Conservation (phyloP, 2,888 invertebrate genomes). For the Mesoligia furuncula region DNA sequence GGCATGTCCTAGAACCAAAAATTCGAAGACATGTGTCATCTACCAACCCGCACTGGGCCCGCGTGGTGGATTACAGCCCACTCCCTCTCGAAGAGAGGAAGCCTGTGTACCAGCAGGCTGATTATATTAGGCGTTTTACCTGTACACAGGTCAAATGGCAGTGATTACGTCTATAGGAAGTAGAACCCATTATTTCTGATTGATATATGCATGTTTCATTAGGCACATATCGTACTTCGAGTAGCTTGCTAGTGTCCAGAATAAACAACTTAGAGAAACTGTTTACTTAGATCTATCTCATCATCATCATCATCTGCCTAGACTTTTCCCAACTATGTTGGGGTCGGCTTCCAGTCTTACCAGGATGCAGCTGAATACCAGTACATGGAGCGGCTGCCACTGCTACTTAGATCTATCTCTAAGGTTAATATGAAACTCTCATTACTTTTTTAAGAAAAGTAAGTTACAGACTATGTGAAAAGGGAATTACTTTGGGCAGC, state of each 20-base stretch:
- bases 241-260: neutral
- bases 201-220: neutral
- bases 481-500: conserved; percentile 1
- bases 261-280: neutral
- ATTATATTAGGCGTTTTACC: too few relatives aligned
- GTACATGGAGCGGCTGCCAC: too few relatives aligned
- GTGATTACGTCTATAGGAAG: neutral
- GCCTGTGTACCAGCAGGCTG: too few relatives aligned
- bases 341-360: too few relatives aligned
- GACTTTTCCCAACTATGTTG: too few relatives aligned
- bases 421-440: neutral
- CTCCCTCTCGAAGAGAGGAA: too few relatives aligned
- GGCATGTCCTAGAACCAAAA: too few relatives aligned
- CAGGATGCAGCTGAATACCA: too few relatives aligned
- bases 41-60: too few relatives aligned
- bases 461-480: neutral
- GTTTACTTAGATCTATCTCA: neutral
- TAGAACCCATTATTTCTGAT: neutral
- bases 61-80: too few relatives aligned
- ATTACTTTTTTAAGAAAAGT: neutral
- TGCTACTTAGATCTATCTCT: neutral
- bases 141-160: conserved; percentile 20
- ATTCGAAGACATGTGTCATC: too few relatives aligned
- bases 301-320: too few relatives aligned
- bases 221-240: neutral